phyloP scores from a whole-genome alignment of 1,140 invertebrate species.

The Aphaenogaster ashmeadi region DNA sequence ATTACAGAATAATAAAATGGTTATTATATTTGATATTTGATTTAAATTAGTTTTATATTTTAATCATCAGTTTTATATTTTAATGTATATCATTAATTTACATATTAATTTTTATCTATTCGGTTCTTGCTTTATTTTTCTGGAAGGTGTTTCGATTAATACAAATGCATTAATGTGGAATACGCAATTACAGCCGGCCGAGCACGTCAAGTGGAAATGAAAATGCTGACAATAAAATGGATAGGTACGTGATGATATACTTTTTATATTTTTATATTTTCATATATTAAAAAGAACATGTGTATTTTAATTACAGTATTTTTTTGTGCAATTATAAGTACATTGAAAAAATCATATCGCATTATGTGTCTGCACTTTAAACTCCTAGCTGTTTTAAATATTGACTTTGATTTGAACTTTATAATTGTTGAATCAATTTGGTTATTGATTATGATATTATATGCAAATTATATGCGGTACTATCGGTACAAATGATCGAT shows the following conservation, averaged over 20 bases:
- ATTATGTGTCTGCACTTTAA: no score
- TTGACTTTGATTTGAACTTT: no score
- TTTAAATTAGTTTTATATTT: constrained; percentile 4
- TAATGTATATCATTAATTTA: constrained; percentile 22
- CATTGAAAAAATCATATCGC: no score
- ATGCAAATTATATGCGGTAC: neutral
- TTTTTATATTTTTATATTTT: neutral
- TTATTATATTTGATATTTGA: neutral
- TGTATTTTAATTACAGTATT: neutral
- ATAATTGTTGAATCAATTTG: neutral
- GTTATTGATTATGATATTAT: neutral
- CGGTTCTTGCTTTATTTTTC: neutral
- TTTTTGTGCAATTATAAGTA: no score
- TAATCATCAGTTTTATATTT: constrained; percentile 18
- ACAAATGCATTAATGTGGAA: neutral
- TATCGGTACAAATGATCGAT: neutral
- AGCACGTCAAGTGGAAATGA: constrained; percentile 77
- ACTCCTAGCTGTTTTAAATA: no score
- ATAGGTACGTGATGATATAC: constrained; percentile 74
- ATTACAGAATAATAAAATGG: neutral
- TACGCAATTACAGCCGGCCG: constrained; percentile 72
- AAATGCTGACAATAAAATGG: constrained; percentile 80
- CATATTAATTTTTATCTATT: constrained; percentile 1
- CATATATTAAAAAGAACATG: neutral
- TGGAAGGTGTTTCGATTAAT: neutral